Percentiles rank a stretch among this genome's conserved stretches.
These are phyloP conservation scores for Tylochromis polylepis DNA, from an alignment of 2,113 vertebrate genomes.

Conservation along the genomic window DNA sequence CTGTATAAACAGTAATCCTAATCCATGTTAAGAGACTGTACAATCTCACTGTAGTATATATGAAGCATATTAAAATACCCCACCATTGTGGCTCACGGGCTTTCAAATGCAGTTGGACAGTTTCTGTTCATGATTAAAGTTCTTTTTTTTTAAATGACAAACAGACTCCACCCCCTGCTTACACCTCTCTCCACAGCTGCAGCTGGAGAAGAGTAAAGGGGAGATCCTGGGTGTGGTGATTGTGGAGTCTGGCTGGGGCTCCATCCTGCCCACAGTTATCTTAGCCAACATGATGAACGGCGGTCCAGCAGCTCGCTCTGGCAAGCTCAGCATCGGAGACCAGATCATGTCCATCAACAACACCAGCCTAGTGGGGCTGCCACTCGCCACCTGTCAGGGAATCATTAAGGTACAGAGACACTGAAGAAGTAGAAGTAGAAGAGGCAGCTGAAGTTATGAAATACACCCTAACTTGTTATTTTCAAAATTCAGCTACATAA, in stretches of 20 bases:
- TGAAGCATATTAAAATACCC: not conserved
- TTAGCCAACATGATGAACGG: constrained; percentile 99
- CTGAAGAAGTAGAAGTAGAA: not conserved
- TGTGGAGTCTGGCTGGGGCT: constrained; percentile 98
- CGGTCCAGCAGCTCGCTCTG: constrained; percentile 90
- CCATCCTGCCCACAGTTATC: constrained; percentile 96
- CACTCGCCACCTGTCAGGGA: constrained; percentile 96
- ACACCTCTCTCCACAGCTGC: constrained; percentile 74
- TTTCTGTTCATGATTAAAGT: not conserved
- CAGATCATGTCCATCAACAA: constrained; percentile 99
- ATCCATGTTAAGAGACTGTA: not conserved
- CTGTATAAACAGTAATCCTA: not conserved
- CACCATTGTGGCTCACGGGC: not conserved
- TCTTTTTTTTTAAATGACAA: not conserved
- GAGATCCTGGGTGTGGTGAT: constrained; percentile 98
- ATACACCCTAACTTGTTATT: not conserved
- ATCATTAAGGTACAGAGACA: constrained; percentile 71
- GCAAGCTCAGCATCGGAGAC: constrained; percentile 98
- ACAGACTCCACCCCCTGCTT: not conserved
- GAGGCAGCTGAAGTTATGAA: not conserved
- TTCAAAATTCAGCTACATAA: not conserved
- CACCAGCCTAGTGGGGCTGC: constrained; percentile 95
- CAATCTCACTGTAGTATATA: not conserved
- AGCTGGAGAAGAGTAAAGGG: constrained; percentile 94
- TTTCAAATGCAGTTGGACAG: not conserved